Percentiles rank a stretch among this genome's conserved stretches.
Conservation (phyloP, 2,113 vertebrate species). For the Thymallus thymallus region DNA sequence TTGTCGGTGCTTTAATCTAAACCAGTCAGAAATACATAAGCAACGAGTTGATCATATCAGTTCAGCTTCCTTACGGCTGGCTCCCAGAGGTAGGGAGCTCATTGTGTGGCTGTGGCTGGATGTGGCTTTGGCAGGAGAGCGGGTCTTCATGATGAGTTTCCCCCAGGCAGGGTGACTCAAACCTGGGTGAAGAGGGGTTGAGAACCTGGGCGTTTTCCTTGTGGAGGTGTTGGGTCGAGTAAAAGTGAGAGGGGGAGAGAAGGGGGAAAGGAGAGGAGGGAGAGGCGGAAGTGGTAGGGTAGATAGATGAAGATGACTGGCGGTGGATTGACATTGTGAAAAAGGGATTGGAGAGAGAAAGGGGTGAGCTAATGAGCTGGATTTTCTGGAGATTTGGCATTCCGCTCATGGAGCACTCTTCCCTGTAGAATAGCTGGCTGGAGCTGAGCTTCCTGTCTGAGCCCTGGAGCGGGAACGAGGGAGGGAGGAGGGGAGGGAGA, state of each 20-base stretch:
- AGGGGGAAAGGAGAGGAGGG: slow-evolving; percentile 23
- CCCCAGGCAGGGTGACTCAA: slow-evolving; percentile 33
- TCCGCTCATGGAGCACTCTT: slow-evolving; percentile 65
- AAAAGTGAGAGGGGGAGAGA: slow-evolving; percentile 4
- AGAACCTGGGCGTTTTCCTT: slow-evolving; percentile 30
- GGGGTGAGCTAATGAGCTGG: slow-evolving; percentile 70
- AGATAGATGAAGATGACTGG: slow-evolving; percentile 32
- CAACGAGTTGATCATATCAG: not conserved
- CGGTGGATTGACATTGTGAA: slow-evolving; percentile 35
- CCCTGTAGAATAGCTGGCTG: slow-evolving; percentile 68
- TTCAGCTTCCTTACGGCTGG: not conserved
- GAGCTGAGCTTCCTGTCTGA: slow-evolving; percentile 77
- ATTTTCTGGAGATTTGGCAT: slow-evolving; percentile 74
- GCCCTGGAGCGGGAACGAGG: slow-evolving; percentile 73
- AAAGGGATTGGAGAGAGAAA: slow-evolving; percentile 21
- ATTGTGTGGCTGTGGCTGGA: slow-evolving; percentile 26
- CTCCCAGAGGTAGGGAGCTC: not conserved
- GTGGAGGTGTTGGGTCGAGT: not conserved
- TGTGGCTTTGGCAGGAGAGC: slow-evolving; percentile 18
- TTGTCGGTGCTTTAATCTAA: too few species aligned
- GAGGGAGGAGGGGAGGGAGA: slow-evolving; percentile 14
- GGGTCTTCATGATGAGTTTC: not conserved
- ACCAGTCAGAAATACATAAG: too few species aligned
- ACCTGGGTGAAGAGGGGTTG: slow-evolving; percentile 42
- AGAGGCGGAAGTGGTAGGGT: slow-evolving; percentile 4